Base-by-base conservation (phyloP, 2,888 invertebrate species). In the Petrolisthes manimaculis region DNA sequence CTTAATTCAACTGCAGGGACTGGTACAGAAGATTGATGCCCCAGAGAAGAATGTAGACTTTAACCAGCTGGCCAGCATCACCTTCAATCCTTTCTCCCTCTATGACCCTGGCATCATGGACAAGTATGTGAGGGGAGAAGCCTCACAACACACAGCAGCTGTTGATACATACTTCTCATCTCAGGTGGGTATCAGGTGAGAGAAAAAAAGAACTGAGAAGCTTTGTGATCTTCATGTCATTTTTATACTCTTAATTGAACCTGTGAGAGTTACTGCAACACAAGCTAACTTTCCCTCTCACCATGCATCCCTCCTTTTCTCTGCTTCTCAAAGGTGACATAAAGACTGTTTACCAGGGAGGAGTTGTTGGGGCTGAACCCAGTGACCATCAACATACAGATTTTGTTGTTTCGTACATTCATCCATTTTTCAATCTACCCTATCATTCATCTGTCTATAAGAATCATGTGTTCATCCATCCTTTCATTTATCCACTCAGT, bases 1-100 rank as follows among this genome's bases (percentile, higher is more conserved):
- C n/a, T 24, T 14, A 18, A 51, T 54, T 83, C 55, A 61, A 24
- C 67, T 69, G 0, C 93, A 95, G 95, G 95, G 96, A 18, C 93
- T 97, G 83, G 95, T 97, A 93, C 96, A 95, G 93, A 93, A 93
- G 84, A 92, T 95, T 87, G 95, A 95, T 0, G 94, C 95, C 93
- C 92, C 94, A 92, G 92, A 93, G 5, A 92, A 93, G 53, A 93
- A 93, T 91, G 92, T 93, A 9, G 95, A 95, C 92, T 96, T 95
- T 92, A 93, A 96, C 5, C 96, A 96, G 91, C 94, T 97, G 79
- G 96, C 96, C 92, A 95, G 95, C 93, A 96, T 96, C 95, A 93
- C 96, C 61, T 91, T 91, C 82, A 84, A 86, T 71, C 91, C 90
- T 4, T 86, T 86, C 69, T 21, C 83, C 12, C 86, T 91, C 69